Evolutionary conservation across 2,113 vertebrate genomes (phyloP).

Genomic region (Pampusana beccarii): DNA sequence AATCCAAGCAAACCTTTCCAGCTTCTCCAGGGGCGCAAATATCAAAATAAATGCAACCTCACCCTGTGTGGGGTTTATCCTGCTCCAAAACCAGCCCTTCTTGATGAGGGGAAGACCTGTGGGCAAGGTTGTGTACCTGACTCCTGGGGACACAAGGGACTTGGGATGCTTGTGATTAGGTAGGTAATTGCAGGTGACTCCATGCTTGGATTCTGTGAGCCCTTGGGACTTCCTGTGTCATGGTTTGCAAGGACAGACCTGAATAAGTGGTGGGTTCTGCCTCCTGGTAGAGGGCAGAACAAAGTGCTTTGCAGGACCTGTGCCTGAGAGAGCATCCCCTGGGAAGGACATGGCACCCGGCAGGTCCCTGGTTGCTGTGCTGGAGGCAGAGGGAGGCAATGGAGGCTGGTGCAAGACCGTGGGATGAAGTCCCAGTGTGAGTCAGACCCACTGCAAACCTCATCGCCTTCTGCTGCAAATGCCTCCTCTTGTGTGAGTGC

Average conservation of each 20-base stretch:
- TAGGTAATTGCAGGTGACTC: neutral
- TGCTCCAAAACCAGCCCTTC: neutral
- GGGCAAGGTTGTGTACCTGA: neutral
- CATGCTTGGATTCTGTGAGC: neutral
- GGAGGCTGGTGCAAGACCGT: rapidly evolving
- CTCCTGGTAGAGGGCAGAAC: neutral
- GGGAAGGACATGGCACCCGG: rapidly evolving
- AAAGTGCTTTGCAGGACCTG: neutral
- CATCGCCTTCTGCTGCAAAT: neutral
- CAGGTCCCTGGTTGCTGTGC: neutral
- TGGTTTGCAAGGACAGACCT: neutral
- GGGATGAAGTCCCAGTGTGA: neutral
- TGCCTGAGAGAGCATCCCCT: neutral
- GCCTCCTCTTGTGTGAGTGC: rapidly evolving
- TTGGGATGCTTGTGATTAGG: neutral
- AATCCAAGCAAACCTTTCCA: too few relatives aligned
- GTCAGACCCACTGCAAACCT: neutral
- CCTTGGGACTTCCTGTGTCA: neutral
- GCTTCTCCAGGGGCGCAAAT: neutral
- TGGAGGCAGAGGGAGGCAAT: neutral
- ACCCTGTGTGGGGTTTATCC: rapidly evolving
- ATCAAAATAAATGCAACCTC: neutral
- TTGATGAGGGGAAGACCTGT: neutral
- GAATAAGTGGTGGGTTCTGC: neutral
- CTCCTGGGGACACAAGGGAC: rapidly evolving